Percentiles rank a stretch among this genome's conserved stretches.
These are phyloP conservation scores for Neodiprion lecontei DNA, from an alignment of 1,140 invertebrate genomes.

Conservation along the genomic window DNA sequence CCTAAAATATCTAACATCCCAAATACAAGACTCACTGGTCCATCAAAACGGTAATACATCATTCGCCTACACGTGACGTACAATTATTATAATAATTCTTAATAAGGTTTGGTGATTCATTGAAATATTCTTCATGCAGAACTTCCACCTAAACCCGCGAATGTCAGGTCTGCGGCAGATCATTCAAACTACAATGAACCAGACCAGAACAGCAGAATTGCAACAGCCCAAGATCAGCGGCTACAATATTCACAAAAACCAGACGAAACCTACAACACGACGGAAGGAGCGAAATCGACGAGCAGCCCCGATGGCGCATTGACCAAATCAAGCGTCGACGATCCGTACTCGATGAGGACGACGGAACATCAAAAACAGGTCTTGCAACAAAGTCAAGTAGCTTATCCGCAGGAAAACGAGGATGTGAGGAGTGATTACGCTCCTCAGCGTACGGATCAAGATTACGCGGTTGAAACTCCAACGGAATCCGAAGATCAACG, in stretches of 20 bases:
- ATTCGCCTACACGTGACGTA: constrained; percentile 10
- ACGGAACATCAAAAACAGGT: no score
- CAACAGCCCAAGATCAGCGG: no score
- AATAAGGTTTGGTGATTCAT: not conserved
- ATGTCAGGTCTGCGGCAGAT: not conserved
- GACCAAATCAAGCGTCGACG: no score
- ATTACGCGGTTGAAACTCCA: constrained; percentile 8
- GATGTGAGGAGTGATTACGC: not conserved
- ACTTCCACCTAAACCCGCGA: constrained; percentile 7
- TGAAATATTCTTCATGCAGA: not conserved
- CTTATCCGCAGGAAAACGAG: no score
- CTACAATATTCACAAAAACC: no score
- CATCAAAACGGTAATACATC: constrained; percentile 42
- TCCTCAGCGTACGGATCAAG: not conserved
- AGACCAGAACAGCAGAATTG: no score
- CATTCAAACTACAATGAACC: no score
- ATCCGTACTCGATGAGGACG: no score
- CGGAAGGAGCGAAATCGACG: no score
- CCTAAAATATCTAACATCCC: constrained; percentile 60
- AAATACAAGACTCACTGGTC: constrained; percentile 55
- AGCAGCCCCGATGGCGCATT: no score
- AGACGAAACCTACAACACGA: no score
- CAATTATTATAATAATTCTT: not conserved
- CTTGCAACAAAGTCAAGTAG: no score
- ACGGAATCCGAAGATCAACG: constrained; percentile 15